A percentile compares a stretch with the other conserved stretches of the same genome.
phyloP scores from a whole-genome alignment of 2,888 invertebrate genomes.

The Asteroscopus sphinx region DNA sequence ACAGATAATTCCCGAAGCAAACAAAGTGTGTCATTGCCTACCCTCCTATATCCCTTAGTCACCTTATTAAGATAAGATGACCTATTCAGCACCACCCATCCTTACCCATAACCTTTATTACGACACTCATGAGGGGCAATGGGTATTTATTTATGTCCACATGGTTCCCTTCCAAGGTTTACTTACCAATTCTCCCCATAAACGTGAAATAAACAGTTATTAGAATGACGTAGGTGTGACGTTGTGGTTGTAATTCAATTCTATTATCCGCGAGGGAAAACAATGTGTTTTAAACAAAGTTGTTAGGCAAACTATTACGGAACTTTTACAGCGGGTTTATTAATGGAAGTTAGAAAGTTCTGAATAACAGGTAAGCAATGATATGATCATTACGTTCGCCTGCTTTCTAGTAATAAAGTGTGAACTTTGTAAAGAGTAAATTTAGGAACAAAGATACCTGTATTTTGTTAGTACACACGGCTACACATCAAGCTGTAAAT shows the following conservation, averaged over 20 bases:
- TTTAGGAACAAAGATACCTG: too few relatives aligned
- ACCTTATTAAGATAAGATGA: too few relatives aligned
- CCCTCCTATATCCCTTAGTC: too few relatives aligned
- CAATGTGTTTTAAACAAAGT: slow-evolving; percentile 34
- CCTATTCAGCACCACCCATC: neutral
- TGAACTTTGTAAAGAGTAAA: neutral
- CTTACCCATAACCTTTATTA: slow-evolving; percentile 19
- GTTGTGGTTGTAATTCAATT: slow-evolving; percentile 36
- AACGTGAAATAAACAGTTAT: slow-evolving; percentile 34
- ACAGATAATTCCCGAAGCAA: too few relatives aligned
- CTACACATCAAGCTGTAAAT: too few relatives aligned
- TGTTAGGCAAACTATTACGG: slow-evolving; percentile 35
- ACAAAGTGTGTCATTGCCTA: too few relatives aligned
- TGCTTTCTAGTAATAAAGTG: slow-evolving; percentile 22
- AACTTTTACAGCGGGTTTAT: slow-evolving; percentile 45
- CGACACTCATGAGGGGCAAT: slow-evolving; percentile 25
- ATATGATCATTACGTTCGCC: slow-evolving; percentile 40
- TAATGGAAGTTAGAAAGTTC: slow-evolving; percentile 42
- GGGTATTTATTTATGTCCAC: slow-evolving; percentile 16
- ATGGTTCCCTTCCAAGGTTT: slow-evolving; percentile 14
- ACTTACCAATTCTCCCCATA: slow-evolving; percentile 26
- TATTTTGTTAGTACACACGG: neutral
- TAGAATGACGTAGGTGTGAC: slow-evolving; percentile 43
- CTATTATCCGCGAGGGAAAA: slow-evolving; percentile 35
- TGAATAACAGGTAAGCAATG: slow-evolving; percentile 43